phyloP scores from a whole-genome alignment of 1,140 invertebrate genomes.

The Diplogasteroides magnus region DNA sequence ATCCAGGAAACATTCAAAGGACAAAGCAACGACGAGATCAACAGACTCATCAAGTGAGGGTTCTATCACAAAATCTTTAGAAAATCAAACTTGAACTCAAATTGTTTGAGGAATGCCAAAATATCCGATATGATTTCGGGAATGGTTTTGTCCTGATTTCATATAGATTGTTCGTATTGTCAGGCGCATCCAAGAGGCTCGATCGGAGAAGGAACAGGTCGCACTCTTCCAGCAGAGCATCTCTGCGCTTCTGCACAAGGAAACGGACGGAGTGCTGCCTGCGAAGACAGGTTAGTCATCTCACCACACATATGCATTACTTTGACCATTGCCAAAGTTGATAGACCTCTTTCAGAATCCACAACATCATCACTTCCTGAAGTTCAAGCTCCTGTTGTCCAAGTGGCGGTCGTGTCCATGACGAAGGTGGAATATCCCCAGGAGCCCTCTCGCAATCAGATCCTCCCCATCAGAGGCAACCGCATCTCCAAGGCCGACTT shows the following conservation, averaged over 20 bases:
- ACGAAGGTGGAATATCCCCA: neutral
- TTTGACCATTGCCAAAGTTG: no score
- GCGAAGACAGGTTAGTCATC: no score
- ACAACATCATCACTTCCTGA: no score
- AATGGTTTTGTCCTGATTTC: no score
- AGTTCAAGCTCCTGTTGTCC: no score
- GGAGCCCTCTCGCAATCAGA: neutral
- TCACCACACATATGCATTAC: no score
- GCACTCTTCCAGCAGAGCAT: neutral
- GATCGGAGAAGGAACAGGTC: neutral
- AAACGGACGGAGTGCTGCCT: no score
- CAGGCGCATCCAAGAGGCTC: neutral
- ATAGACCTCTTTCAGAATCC: no score
- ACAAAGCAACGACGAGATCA: slow-evolving; percentile 4
- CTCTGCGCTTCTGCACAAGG: neutral
- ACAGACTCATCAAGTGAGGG: neutral
- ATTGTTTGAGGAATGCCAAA: no score
- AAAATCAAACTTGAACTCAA: no score
- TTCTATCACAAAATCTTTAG: no score
- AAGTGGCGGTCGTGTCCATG: no score
- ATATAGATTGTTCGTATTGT: neutral
- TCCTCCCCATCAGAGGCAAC: neutral
- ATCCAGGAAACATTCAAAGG: slow-evolving; percentile 8
- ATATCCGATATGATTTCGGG: neutral
- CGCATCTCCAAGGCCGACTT: neutral